Evolutionary conservation across 1,140 invertebrate genomes (phyloP).

Genomic region (Portunus trituberculatus): DNA sequence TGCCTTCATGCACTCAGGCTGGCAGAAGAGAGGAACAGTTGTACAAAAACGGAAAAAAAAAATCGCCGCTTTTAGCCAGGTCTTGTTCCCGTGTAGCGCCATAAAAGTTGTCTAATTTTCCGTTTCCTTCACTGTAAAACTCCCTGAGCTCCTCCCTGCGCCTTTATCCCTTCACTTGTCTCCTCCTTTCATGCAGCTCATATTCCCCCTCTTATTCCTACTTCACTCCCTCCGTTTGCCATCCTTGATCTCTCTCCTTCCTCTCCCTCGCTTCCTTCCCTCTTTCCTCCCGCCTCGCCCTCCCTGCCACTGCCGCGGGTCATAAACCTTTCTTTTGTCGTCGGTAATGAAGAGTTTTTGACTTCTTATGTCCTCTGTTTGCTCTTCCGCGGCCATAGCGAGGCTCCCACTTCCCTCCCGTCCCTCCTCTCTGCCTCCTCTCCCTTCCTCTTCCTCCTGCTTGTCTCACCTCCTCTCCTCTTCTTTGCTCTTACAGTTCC

Average conservation of each 20-base stretch:
- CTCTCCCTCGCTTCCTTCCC: not conserved
- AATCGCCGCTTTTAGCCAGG: too few species aligned
- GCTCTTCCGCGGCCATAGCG: not conserved
- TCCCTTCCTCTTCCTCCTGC: too few species aligned
- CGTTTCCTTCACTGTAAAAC: not conserved
- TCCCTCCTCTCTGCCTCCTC: not conserved
- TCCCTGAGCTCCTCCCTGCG: not conserved
- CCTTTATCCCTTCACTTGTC: not conserved
- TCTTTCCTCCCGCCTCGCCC: not conserved
- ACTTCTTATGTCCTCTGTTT: conserved; percentile 12
- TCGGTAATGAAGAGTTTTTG: not conserved
- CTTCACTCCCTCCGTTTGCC: conserved; percentile 7
- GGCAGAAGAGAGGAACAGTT: too few species aligned
- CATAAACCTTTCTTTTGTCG: not conserved
- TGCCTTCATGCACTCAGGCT: too few species aligned
- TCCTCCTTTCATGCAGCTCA: not conserved
- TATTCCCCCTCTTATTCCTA: not conserved
- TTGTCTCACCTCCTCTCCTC: too few species aligned
- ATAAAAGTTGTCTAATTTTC: not conserved
- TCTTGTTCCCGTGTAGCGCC: too few species aligned
- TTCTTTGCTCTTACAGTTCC: too few species aligned
- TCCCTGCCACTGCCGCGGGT: not conserved
- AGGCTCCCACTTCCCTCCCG: not conserved
- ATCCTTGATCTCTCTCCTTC: not conserved
- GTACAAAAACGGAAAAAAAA: too few species aligned